Percentiles rank a stretch among this genome's conserved stretches.
Conservation (phyloP, 1,140 invertebrate species). For the Orchesella cincta region DNA sequence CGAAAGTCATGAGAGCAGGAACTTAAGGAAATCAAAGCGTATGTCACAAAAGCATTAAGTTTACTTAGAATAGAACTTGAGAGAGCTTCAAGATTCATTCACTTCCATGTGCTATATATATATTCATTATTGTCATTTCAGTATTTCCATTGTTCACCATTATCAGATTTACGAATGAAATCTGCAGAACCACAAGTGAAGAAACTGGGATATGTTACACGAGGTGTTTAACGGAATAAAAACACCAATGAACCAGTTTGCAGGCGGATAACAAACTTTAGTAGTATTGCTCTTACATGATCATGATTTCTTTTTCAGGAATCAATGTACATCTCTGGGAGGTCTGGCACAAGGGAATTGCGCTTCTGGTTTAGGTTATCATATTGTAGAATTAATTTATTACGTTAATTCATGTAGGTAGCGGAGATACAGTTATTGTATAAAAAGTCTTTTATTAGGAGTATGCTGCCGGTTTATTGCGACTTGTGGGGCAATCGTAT, state of each 20-base stretch:
- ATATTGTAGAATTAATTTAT: too few species aligned
- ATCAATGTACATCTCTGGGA: slow-evolving; percentile 39
- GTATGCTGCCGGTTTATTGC: slow-evolving; percentile 35
- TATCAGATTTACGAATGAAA: slow-evolving; percentile 48
- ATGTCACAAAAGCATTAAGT: not conserved
- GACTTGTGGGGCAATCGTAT: slow-evolving; percentile 44
- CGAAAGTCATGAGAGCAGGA: not conserved
- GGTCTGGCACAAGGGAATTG: slow-evolving; percentile 45
- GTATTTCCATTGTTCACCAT: slow-evolving; percentile 51
- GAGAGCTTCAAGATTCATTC: too few species aligned
- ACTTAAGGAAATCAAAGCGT: slow-evolving; percentile 21
- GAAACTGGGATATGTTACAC: slow-evolving; percentile 48
- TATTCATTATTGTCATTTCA: slow-evolving; percentile 27
- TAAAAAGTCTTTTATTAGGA: slow-evolving; percentile 21
- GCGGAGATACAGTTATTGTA: too few species aligned
- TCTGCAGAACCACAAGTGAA: slow-evolving; percentile 42
- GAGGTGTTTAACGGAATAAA: slow-evolving; percentile 35
- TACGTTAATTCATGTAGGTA: too few species aligned
- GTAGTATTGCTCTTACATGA: too few species aligned
- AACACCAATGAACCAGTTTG: too few species aligned
- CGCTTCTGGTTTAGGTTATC: slow-evolving; percentile 45
- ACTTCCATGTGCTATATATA: not conserved
- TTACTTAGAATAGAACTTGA: not conserved
- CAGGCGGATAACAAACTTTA: too few species aligned
- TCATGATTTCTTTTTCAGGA: slow-evolving; percentile 30